Evolutionary conservation across 2,113 vertebrate genomes (phyloP).

Genomic region (Nasalis larvatus): DNA sequence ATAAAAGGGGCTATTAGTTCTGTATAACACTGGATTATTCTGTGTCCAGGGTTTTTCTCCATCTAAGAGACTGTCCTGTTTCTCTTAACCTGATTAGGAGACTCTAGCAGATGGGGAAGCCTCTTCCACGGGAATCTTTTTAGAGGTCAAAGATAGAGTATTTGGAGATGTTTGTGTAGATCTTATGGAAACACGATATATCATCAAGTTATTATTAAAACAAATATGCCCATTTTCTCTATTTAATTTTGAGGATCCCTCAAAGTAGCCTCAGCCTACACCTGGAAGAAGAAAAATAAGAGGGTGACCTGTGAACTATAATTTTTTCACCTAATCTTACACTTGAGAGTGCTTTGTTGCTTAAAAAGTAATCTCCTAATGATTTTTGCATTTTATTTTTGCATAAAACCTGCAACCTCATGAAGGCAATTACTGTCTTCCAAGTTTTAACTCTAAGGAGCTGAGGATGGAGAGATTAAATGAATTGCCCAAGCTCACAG

Average conservation of each 20-base stretch:
- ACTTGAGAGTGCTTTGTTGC: background rate
- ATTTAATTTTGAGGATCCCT: background rate
- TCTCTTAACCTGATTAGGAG: background rate
- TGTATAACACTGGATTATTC: background rate
- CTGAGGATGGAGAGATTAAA: background rate
- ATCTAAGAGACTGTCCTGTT: background rate
- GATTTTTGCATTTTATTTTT: background rate
- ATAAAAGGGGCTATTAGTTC: background rate
- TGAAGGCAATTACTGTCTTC: background rate
- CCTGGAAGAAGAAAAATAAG: background rate
- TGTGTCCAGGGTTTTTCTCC: background rate
- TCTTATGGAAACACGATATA: background rate
- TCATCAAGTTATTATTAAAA: background rate
- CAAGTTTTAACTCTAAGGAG: background rate
- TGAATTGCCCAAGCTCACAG: background rate
- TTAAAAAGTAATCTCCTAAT: background rate
- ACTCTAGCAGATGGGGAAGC: background rate
- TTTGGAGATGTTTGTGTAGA: conserved; percentile 51
- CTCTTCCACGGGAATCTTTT: background rate
- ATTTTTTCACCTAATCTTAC: background rate
- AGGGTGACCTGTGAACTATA: background rate
- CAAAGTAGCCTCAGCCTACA: background rate
- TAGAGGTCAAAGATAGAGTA: conserved; percentile 5
- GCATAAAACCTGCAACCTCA: background rate
- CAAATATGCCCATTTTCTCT: background rate